phyloP scores from a whole-genome alignment of 2,797 vertebrate species.

The Leptodactylus fallax region DNA sequence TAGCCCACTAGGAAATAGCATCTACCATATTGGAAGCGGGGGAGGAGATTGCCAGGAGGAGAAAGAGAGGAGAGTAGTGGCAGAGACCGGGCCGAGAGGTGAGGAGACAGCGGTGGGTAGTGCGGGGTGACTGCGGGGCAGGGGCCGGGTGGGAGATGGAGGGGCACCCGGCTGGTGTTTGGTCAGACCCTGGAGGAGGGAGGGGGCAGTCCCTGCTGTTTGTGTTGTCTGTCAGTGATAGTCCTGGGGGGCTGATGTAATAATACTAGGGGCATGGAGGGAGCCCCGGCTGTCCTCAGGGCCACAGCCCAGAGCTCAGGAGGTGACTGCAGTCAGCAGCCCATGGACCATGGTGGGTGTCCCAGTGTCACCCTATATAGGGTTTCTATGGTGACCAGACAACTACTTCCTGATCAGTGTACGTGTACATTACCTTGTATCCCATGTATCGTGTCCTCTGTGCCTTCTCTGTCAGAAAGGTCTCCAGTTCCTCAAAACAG shows the following conservation, averaged over 20 bases:
- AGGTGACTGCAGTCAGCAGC: no score
- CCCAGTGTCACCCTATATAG: neutral
- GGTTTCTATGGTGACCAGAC: neutral
- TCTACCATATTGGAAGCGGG: constrained; percentile 62
- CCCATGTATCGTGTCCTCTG: neutral
- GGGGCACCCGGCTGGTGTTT: neutral
- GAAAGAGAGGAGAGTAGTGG: constrained; percentile 5
- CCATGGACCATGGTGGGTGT: no score
- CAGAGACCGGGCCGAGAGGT: neutral
- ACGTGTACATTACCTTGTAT: no score
- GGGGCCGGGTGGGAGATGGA: neutral
- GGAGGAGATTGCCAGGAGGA: constrained; percentile 35
- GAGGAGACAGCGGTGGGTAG: neutral
- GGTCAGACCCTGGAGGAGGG: neutral
- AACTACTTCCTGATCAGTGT: neutral
- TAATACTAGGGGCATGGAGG: no score
- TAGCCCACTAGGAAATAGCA: no score
- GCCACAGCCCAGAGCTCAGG: no score
- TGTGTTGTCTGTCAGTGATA: neutral
- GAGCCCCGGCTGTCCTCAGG: no score
- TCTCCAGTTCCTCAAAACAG: no score
- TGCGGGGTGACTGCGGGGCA: neutral
- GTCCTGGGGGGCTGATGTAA: no score
- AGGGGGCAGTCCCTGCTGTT: neutral
- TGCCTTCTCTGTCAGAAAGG: no score